Conservation (phyloP, 2,797 vertebrate species). For the Emydoidea blandingii region DNA sequence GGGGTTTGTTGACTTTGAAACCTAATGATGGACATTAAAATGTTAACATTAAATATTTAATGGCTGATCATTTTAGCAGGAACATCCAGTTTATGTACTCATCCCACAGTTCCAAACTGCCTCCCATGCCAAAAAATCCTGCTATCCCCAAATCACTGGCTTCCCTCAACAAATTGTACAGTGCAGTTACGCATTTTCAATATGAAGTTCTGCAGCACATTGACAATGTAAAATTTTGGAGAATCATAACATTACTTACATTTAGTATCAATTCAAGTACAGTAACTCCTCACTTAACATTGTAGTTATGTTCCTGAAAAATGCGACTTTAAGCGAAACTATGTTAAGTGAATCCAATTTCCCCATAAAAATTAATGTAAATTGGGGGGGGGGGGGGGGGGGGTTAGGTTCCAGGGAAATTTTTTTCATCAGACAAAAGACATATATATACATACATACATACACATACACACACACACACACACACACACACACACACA, state of each 20-base stretch:
- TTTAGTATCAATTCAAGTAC: background rate
- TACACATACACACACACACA: too few species aligned
- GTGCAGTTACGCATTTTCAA: background rate
- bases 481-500: rapidly evolving
- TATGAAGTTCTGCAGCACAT: background rate
- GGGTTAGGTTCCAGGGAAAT: too few species aligned
- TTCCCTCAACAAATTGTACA: background rate
- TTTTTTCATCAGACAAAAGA: too few species aligned
- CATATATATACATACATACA: too few species aligned
- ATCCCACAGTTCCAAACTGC: background rate
- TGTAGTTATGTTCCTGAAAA: too few species aligned
- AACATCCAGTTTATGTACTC: background rate
- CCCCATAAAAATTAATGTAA: too few species aligned
- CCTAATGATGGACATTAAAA: background rate
- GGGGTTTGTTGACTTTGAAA: background rate
- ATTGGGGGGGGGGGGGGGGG: too few species aligned
- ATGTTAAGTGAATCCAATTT: too few species aligned
- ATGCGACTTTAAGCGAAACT: too few species aligned
- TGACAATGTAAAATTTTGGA: background rate
- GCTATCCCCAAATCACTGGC: background rate
- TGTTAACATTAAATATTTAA: background rate
- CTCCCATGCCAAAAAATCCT: background rate
- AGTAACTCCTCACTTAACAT: too few species aligned
- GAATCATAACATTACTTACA: background rate
- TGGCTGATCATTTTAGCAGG: background rate